phyloP scores from a whole-genome alignment of 2,888 invertebrate species.

The Diarsia rubi region DNA sequence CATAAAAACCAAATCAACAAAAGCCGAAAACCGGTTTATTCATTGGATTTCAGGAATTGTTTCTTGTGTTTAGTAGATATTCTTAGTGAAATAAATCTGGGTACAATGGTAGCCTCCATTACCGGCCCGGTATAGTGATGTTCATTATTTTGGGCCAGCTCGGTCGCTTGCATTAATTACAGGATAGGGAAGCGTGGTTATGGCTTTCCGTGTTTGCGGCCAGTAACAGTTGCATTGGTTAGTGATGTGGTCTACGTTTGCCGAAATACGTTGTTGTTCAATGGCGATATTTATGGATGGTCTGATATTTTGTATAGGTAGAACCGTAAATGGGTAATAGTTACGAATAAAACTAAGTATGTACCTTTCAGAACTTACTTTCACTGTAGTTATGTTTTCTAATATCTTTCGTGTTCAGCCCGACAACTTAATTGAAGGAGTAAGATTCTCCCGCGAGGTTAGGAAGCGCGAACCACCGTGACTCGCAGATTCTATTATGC shows the following conservation, averaged over 20 bases:
- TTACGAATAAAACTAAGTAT: neutral
- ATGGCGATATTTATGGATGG: neutral
- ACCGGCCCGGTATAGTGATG: conserved; percentile 60
- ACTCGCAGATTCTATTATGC: conserved; percentile 73
- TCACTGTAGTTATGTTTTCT: neutral
- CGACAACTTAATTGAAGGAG: conserved; percentile 67
- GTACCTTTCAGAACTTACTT: neutral
- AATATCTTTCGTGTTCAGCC: conserved; percentile 29
- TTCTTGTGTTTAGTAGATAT: conserved; percentile 34
- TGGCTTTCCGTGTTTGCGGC: conserved; percentile 68
- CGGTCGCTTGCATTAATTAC: conserved; percentile 73
- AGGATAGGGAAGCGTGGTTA: conserved; percentile 72
- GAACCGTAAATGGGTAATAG: neutral
- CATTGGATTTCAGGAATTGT: conserved; percentile 25
- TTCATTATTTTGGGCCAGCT: conserved; percentile 67
- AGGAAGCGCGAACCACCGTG: conserved; percentile 68
- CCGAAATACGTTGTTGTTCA: conserved; percentile 25
- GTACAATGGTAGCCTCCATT: conserved; percentile 59
- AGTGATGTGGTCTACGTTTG: conserved; percentile 59
- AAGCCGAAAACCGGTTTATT: conserved; percentile 18
- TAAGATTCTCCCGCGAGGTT: conserved; percentile 61
- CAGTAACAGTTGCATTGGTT: conserved; percentile 63
- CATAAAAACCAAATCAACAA: conserved; percentile 24
- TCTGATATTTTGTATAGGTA: neutral
- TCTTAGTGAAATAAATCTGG: conserved; percentile 62